These are phyloP conservation scores for Leptinotarsa lineolata DNA, from an alignment of 1,140 invertebrate species.

Conservation along the genomic window DNA sequence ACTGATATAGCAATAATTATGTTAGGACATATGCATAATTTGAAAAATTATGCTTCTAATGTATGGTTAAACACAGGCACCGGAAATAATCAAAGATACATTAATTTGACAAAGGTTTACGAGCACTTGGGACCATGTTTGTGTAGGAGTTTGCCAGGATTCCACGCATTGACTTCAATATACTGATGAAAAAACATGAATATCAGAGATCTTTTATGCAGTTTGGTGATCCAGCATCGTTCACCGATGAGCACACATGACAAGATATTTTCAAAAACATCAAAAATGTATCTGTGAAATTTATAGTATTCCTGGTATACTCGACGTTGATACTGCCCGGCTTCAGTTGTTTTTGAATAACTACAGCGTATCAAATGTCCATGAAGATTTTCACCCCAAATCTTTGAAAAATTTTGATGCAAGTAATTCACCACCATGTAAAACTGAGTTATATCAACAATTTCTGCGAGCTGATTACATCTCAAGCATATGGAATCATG, in stretches of 20 bases:
- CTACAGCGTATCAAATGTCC: slow-evolving; percentile 41
- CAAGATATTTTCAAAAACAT: slow-evolving; percentile 28
- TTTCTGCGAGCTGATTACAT: slow-evolving; percentile 48
- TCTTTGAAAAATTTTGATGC: slow-evolving; percentile 47
- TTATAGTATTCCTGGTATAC: slow-evolving; percentile 26
- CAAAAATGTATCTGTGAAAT: slow-evolving; percentile 31
- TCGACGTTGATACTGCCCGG: slow-evolving; percentile 25
- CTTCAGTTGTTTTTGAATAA: slow-evolving; percentile 14
- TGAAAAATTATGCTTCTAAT: slow-evolving; percentile 36
- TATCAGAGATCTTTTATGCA: slow-evolving; percentile 37
- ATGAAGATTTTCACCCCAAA: slow-evolving; percentile 44
- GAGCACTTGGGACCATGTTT: slow-evolving; percentile 36
- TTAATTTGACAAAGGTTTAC: slow-evolving; percentile 46
- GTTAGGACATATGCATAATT: slow-evolving; percentile 48
- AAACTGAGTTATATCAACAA: slow-evolving; percentile 48
- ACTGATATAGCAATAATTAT: slow-evolving; percentile 52
- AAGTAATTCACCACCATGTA: slow-evolving; percentile 42
- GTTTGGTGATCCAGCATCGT: slow-evolving; percentile 30
- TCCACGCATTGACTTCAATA: slow-evolving; percentile 52
- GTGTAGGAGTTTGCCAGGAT: slow-evolving; percentile 34
- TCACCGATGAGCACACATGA: slow-evolving; percentile 30
- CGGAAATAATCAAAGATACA: no score
- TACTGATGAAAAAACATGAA: slow-evolving; percentile 33
- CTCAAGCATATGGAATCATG: slow-evolving; percentile 47
- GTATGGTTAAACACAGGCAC: slow-evolving; percentile 43